Percentiles rank a stretch among this genome's conserved stretches.
phyloP scores from a whole-genome alignment of 2,888 invertebrate species.

The Leucoma salicis region DNA sequence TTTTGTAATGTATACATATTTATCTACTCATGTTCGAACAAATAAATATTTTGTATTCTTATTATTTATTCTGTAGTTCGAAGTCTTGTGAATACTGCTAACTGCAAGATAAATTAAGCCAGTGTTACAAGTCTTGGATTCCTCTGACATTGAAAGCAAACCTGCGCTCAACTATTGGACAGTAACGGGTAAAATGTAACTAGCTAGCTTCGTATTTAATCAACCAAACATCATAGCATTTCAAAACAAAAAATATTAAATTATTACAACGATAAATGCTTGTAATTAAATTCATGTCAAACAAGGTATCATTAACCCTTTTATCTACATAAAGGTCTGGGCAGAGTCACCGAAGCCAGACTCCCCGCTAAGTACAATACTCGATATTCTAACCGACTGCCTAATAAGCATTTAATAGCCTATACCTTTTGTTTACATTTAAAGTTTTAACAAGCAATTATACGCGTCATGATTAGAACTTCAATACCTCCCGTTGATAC shows the following conservation, averaged over 20 bases:
- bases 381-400: slow-evolving; percentile 8
- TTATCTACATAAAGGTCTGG: slow-evolving; percentile 9
- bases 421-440: slow-evolving; percentile 3
- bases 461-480: slow-evolving; percentile 6
- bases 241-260: background rate
- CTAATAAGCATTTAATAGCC: slow-evolving; percentile 26
- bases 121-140: too few relatives aligned
- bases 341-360: slow-evolving; percentile 8
- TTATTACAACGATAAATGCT: slow-evolving; percentile 1
- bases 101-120: too few relatives aligned
- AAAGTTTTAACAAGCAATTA: slow-evolving; percentile 29
- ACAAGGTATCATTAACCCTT: slow-evolving; percentile 12
- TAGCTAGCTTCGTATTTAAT: too few relatives aligned
- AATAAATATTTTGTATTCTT: too few relatives aligned
- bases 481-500: slow-evolving; percentile 44
- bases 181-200: too few relatives aligned
- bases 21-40: too few relatives aligned
- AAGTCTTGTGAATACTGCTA: too few relatives aligned
- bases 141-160: too few relatives aligned
- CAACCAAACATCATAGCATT: too few relatives aligned
- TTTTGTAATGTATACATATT: too few relatives aligned
- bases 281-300: slow-evolving; percentile 7
- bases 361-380: slow-evolving; percentile 17
- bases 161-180: too few relatives aligned
- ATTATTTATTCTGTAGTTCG: too few relatives aligned